phyloP scores from a whole-genome alignment of 2,797 vertebrate genomes.

The Danio aesculapii region DNA sequence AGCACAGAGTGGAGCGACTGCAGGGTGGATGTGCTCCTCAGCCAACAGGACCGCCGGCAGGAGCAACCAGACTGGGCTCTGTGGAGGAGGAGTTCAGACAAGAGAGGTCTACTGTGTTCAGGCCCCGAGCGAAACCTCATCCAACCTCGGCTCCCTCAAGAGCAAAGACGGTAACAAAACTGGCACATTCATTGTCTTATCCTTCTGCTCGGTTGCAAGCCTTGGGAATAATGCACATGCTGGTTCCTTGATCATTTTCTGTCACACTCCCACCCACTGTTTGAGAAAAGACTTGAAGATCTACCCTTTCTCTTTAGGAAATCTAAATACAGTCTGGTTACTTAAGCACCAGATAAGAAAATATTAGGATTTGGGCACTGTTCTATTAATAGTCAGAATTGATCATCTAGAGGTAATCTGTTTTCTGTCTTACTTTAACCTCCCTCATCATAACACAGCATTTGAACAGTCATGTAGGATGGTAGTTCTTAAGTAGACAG shows the following conservation, averaged over 20 bases:
- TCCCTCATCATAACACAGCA: no score
- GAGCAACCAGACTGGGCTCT: conserved; percentile 91
- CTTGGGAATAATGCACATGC: no score
- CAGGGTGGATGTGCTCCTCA: conserved; percentile 90
- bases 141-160: conserved; percentile 78
- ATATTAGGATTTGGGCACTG: no score
- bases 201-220: background rate
- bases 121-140: conserved; percentile 75
- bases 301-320: no score
- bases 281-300: no score
- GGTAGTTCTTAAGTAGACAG: no score
- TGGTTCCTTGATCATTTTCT: background rate
- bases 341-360: no score
- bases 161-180: conserved; percentile 87
- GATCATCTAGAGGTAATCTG: no score
- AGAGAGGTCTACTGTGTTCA: conserved; percentile 91
- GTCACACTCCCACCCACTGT: background rate
- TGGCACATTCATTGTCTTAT: background rate
- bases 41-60: conserved; percentile 95
- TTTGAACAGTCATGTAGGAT: no score
- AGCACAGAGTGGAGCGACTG: conserved; percentile 94
- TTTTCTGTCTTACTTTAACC: no score
- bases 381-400: no score
- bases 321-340: no score
- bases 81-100: conserved; percentile 91